Percentiles rank a stretch among this genome's conserved stretches.
phyloP scores from a whole-genome alignment of 1,140 invertebrate genomes.

The Papilio machaon region DNA sequence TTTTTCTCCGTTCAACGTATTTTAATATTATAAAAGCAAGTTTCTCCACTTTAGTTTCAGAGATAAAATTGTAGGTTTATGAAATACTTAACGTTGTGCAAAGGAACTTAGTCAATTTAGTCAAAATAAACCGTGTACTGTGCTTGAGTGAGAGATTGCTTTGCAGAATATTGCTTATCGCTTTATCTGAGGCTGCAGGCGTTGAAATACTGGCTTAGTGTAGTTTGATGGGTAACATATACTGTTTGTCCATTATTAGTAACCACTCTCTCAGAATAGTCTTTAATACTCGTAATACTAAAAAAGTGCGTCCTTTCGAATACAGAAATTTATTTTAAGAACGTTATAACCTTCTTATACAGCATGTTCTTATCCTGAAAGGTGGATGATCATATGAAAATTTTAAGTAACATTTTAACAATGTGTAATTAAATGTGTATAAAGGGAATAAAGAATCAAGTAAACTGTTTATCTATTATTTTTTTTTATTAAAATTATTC shows the following conservation, averaged over 20 bases:
- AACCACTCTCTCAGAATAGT: too few species aligned
- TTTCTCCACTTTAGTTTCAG: background rate
- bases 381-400: too few species aligned
- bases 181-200: slow-evolving; percentile 1
- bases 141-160: background rate
- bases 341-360: too few species aligned
- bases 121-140: slow-evolving; percentile 1
- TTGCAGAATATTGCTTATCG: background rate
- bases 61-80: background rate
- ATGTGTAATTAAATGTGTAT: too few species aligned
- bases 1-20: background rate
- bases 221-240: background rate
- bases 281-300: too few species aligned
- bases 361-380: too few species aligned
- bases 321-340: too few species aligned
- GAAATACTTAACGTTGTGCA: background rate
- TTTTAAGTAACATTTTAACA: too few species aligned
- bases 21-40: background rate
- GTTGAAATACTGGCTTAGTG: background rate
- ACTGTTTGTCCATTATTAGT: background rate
- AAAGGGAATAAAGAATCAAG: too few species aligned
- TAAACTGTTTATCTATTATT: background rate
- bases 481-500: background rate
- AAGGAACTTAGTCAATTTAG: background rate
- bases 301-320: too few species aligned